Percentiles rank a stretch among this genome's conserved stretches.
Evolutionary conservation across 2,888 invertebrate genomes (phyloP).

Genomic region (Stramonita haemastoma): DNA sequence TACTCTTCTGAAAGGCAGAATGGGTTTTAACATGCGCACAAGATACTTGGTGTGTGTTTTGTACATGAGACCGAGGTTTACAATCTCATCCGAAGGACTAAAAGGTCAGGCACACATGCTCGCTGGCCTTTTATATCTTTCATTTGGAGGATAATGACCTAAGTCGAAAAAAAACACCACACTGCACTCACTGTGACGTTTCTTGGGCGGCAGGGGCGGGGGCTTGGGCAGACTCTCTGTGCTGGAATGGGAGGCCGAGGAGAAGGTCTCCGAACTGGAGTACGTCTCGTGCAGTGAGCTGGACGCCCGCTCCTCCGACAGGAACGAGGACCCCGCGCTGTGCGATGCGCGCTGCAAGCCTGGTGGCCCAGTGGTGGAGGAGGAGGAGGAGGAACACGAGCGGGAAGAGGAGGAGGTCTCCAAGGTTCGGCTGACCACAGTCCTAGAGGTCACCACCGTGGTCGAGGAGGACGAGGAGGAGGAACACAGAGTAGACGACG

Average conservation of each 20-base stretch:
- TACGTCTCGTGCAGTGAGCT: conserved; percentile 69
- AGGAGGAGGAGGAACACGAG: conserved; percentile 53
- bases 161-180: background rate
- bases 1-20: no score
- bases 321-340: conserved; percentile 41
- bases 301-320: conserved; percentile 59
- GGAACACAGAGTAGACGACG: conserved; percentile 41
- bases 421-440: conserved; percentile 54
- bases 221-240: conserved; percentile 72
- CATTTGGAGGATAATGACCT: background rate
- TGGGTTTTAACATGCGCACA: no score
- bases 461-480: conserved; percentile 46
- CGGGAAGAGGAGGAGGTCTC: conserved; percentile 62
- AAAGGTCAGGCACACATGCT: no score
- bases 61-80: no score
- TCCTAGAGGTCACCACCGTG: conserved; percentile 55
- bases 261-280: conserved; percentile 71
- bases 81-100: no score
- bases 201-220: conserved; percentile 94
- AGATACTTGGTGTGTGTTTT: no score
- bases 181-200: conserved; percentile 91
- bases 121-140: no score
- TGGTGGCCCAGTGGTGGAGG: conserved; percentile 50
- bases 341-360: conserved; percentile 27
- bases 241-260: conserved; percentile 69